Percentiles rank a stretch among this genome's conserved stretches.
Evolutionary conservation across 2,888 invertebrate genomes (phyloP).

Genomic region (Macrosiphum euphorbiae): DNA sequence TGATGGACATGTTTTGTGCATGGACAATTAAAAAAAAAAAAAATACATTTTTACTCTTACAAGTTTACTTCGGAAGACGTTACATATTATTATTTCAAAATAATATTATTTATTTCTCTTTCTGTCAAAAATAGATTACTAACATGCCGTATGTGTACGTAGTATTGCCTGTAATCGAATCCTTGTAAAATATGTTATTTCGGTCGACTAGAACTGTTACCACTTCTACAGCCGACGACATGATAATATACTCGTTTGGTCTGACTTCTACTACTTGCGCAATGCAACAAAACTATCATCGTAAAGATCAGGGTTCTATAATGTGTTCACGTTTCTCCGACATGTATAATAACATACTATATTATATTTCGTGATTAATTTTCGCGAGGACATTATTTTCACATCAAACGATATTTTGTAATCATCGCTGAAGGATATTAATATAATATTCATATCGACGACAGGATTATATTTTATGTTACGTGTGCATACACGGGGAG

Average conservation of each 20-base stretch:
- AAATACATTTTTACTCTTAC: neutral
- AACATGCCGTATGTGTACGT: neutral
- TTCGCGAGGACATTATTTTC: neutral
- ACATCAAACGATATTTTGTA: neutral
- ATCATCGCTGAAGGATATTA: neutral
- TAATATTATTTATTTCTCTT: neutral
- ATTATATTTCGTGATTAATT: neutral
- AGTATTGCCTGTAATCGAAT: slow-evolving; percentile 3
- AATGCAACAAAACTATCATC: neutral
- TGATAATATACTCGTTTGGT: neutral
- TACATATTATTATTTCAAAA: no score
- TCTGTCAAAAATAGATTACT: neutral
- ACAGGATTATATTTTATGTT: neutral
- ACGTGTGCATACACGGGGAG: neutral
- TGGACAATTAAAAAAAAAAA: neutral
- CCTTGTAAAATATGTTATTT: slow-evolving; percentile 8
- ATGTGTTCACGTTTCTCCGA: neutral
- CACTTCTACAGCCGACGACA: neutral
- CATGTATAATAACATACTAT: neutral
- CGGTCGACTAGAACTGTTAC: neutral
- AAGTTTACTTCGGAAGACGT: neutral
- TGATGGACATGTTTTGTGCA: neutral
- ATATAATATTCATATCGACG: neutral
- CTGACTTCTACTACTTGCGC: slow-evolving; percentile 6
- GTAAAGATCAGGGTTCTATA: slow-evolving; percentile 15